phyloP scores from a whole-genome alignment of 2,797 vertebrate genomes.

The Lateolabrax maculatus region DNA sequence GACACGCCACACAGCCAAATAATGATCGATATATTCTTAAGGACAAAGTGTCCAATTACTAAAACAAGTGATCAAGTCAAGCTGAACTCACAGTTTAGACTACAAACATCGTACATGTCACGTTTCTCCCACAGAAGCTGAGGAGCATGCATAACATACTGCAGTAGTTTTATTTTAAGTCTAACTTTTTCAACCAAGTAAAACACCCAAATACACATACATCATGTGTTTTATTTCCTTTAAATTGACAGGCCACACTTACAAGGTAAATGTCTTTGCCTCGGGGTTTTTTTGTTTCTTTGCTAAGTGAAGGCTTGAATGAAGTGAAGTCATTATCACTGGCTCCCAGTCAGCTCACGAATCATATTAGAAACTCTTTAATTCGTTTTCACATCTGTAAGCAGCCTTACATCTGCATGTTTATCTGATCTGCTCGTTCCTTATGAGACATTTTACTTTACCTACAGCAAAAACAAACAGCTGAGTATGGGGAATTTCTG shows the following conservation, averaged over 20 bases:
- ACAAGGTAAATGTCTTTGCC: slow-evolving; percentile 11
- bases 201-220: not conserved
- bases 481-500: not conserved
- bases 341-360: slow-evolving; percentile 19
- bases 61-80: not conserved
- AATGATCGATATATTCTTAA: not conserved
- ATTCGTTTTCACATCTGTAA: slow-evolving; percentile 39
- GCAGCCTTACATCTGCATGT: slow-evolving; percentile 50
- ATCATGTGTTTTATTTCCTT: slow-evolving; percentile 10
- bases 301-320: not conserved
- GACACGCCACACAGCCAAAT: not conserved
- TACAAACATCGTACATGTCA: not conserved
- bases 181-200: not conserved
- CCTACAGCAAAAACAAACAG: not conserved
- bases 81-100: not conserved
- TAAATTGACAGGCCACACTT: slow-evolving; percentile 16
- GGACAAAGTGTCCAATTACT: slow-evolving; percentile 2
- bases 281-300: slow-evolving; percentile 23
- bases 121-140: not conserved
- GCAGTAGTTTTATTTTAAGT: slow-evolving; percentile 1
- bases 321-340: slow-evolving; percentile 17
- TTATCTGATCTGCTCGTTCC: slow-evolving; percentile 38
- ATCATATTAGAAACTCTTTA: slow-evolving; percentile 44
- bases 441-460: slow-evolving; percentile 21
- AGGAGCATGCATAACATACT: not conserved